These are phyloP conservation scores for Venturia canescens DNA, from an alignment of 1,140 invertebrate genomes.

Conservation along the genomic window DNA sequence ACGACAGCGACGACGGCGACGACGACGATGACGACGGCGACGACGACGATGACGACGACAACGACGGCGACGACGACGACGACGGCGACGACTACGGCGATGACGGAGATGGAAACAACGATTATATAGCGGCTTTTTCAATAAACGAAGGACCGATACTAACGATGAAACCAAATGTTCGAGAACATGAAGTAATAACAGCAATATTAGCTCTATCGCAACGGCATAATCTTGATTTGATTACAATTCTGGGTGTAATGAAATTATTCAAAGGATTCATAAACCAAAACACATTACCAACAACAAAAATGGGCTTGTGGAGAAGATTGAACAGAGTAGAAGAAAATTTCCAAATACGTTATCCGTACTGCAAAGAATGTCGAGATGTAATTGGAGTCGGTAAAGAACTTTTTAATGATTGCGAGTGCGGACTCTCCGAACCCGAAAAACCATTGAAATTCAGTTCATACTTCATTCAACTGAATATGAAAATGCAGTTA, in stretches of 20 bases:
- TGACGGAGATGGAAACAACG: not conserved
- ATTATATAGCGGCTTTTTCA: not conserved
- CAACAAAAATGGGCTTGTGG: not conserved
- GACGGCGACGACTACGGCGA: not conserved
- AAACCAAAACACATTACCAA: not conserved
- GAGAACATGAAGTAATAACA: constrained; percentile 14
- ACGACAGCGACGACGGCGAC: not conserved
- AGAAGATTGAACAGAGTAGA: constrained; percentile 9
- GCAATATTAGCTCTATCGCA: constrained; percentile 9
- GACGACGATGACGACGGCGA: not conserved
- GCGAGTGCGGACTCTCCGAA: not conserved
- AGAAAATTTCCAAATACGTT: constrained; percentile 7
- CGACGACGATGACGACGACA: not conserved
- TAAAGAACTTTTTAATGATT: not conserved
- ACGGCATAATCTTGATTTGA: constrained; percentile 11
- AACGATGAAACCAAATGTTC: constrained; percentile 13
- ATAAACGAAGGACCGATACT: not conserved
- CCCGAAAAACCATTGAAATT: not conserved
- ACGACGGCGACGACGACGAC: not conserved
- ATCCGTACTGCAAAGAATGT: constrained; percentile 5
- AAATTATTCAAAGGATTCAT: not conserved
- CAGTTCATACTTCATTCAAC: not conserved
- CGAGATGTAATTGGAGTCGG: too few relatives aligned
- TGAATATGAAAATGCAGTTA: not conserved
- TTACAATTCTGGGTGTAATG: constrained; percentile 1